Evolutionary conservation across 2,113 vertebrate genomes (phyloP).

Genomic region (Pelecanus crispus): DNA sequence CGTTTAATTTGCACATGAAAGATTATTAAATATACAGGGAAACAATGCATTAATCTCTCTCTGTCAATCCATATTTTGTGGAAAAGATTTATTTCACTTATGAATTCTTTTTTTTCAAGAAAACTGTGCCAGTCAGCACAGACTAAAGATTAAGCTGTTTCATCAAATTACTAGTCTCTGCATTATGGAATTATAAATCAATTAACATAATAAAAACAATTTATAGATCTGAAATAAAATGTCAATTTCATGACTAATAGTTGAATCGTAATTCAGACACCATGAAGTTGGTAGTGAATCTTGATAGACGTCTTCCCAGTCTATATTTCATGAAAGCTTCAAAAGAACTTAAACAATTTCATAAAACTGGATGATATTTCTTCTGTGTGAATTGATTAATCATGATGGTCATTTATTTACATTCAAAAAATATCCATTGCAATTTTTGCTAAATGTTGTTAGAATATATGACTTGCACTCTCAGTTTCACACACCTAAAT

Average conservation of each 20-base stretch:
- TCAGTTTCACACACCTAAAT: background rate
- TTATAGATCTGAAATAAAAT: background rate
- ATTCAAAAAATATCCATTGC: background rate
- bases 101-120: background rate
- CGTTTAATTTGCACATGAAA: background rate
- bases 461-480: background rate
- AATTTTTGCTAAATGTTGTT: background rate
- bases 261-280: background rate
- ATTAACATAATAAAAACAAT: background rate
- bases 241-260: background rate
- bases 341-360: background rate
- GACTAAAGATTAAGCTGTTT: background rate
- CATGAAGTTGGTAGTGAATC: background rate
- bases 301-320: background rate
- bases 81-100: background rate
- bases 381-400: background rate
- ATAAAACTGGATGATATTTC: background rate
- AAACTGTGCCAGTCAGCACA: background rate
- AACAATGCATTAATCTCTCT: background rate
- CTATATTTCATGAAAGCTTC: background rate
- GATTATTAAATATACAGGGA: background rate
- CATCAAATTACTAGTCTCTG: background rate
- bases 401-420: background rate
- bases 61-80: background rate
- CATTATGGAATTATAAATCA: background rate